Evolutionary conservation across 2,888 invertebrate genomes (phyloP), one percentile per base, ranked within the genome.

Genomic region (Saturnia japonica): DNA sequence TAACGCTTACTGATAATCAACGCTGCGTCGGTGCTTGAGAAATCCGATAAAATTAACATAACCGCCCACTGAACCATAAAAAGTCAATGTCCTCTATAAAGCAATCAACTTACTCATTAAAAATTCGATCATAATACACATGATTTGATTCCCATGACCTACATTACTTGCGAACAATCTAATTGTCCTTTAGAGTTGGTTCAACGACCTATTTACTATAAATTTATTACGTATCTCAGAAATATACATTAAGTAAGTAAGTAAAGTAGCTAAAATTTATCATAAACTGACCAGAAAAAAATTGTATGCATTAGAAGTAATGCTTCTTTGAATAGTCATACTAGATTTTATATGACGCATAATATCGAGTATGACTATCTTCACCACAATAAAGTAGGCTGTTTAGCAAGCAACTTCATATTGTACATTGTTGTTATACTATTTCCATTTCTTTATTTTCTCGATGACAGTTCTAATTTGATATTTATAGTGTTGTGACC

Each of bases 91-190:
- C 85, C 83, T 86, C 83, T 83, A 77, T 77, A 75, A 77, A 71
- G 70, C 82, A 85, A 87, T 87, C 87, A 87, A 82, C 73, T 74
- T 78, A 76, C 81, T 86, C 81, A 85, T 89, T 89, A 87, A 75
- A 74, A 77, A 83, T 78, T 82, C 83, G 82, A 85, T 87, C 80
- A 78, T 78, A 85, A 83, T 84, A 85, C 85, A 83, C 82, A 78
- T 84, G 81, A 80, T 78, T 77, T 76, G 68, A 78, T 80, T 81
- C 73, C 90, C 91, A 88, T 91, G 91, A 91, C 91, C 91, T 75
- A 90, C 84, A 86, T 91, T 78, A 74, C 79, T 75, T 75, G 77
- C 77, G 76, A 76, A 79, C 82, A 78, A 76, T 83, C 77, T 82
- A 83, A 79, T 78, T 80, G 85, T 81, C 81, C 84, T 85, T 83